Conservation (phyloP, 2,888 invertebrate species). For the Ommatoiulus sabulosus region DNA sequence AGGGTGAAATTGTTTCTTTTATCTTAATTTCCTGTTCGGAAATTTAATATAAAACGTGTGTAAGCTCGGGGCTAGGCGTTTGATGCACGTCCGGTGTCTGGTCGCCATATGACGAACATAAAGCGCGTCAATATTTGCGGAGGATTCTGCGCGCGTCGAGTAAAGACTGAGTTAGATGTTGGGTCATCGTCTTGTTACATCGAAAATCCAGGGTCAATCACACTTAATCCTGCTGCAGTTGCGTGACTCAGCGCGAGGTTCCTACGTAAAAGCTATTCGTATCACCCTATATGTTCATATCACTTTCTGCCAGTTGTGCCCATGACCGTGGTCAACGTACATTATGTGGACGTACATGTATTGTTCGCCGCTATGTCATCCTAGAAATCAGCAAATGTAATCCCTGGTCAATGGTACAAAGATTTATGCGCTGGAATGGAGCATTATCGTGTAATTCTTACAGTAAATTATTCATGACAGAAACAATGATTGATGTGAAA, state of each 20-base stretch:
- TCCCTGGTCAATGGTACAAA: neutral
- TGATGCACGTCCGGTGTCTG: conserved; percentile 20
- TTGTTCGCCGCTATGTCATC: neutral
- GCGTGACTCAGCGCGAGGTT: neutral
- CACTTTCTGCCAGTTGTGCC: conserved; percentile 28
- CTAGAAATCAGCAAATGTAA: neutral
- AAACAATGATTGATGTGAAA: neutral
- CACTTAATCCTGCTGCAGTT: conserved; percentile 9
- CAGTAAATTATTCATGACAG: neutral
- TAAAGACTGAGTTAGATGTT: conserved; percentile 26
- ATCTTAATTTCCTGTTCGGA: conserved; percentile 34
- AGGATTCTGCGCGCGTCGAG: neutral
- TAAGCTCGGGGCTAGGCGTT: neutral
- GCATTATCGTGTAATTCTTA: neutral
- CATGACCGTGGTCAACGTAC: conserved; percentile 20
- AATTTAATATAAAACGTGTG: conserved; percentile 22
- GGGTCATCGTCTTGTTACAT: conserved; percentile 34
- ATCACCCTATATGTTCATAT: neutral
- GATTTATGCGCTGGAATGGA: neutral
- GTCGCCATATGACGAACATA: neutral
- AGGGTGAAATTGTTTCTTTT: neutral
- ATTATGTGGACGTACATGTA: neutral
- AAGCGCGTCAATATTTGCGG: neutral
- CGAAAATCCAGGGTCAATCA: conserved; percentile 28
- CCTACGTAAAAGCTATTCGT: neutral